Evolutionary conservation across 2,888 invertebrate genomes (phyloP).

Genomic region (Orthosia gracilis): DNA sequence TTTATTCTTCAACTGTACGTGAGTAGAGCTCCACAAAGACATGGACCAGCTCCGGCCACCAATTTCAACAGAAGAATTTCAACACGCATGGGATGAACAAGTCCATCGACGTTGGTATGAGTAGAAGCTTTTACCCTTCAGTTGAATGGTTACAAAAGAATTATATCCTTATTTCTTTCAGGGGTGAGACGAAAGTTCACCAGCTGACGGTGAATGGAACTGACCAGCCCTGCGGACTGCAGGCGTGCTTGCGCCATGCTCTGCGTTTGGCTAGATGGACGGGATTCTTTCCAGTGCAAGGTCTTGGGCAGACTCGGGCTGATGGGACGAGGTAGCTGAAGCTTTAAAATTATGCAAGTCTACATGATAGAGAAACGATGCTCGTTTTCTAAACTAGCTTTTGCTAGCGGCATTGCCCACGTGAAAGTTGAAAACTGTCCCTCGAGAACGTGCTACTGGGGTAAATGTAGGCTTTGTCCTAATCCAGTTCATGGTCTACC

Average conservation of each 20-base stretch:
- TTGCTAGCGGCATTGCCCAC: too few species aligned
- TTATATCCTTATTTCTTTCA: conserved; percentile 33
- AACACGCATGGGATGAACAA: conserved; percentile 9
- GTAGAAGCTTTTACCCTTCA: not conserved
- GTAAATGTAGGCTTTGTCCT: too few species aligned
- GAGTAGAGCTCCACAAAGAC: too few species aligned
- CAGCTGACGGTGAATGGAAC: conserved; percentile 21
- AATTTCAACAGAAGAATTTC: conserved; percentile 9
- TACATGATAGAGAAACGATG: not conserved
- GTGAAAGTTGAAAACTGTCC: too few species aligned
- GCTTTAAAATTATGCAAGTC: not conserved
- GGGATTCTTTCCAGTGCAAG: conserved; percentile 77
- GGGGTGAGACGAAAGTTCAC: conserved; percentile 47
- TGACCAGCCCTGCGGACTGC: conserved; percentile 65
- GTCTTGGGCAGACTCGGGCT: conserved; percentile 60
- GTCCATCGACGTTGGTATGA: conserved; percentile 19
- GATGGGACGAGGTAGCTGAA: conserved; percentile 65
- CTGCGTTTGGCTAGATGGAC: conserved; percentile 73
- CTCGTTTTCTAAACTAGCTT: too few species aligned
- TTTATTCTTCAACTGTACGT: not conserved
- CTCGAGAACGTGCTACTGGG: too few species aligned
- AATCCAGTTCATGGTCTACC: too few species aligned
- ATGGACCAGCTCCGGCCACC: not conserved
- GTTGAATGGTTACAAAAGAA: not conserved
- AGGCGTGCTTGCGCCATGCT: conserved; percentile 68